Percentiles rank a stretch among this genome's conserved stretches.
Conservation (phyloP, 2,888 invertebrate species). For the Furcula furcula region DNA sequence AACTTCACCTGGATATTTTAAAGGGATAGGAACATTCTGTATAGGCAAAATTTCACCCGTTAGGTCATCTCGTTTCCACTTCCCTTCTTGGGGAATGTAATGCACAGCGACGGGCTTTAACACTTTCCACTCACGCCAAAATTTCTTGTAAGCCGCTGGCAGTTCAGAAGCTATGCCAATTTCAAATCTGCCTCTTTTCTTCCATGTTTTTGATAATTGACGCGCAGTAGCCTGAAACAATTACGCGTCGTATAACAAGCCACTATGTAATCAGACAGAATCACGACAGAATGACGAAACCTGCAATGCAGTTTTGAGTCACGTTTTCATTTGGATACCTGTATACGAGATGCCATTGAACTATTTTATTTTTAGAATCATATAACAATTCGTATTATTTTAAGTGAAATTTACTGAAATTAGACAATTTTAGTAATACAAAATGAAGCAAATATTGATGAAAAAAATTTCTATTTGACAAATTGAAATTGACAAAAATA, state of each 20-base stretch:
- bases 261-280: slow-evolving; percentile 24
- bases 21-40: slow-evolving; percentile 88
- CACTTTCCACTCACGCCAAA: slow-evolving; percentile 92
- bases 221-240: slow-evolving; percentile 69
- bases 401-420: no score
- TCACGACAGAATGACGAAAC: slow-evolving; percentile 45
- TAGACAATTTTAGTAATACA: slow-evolving; percentile 10
- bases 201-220: slow-evolving; percentile 73
- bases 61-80: slow-evolving; percentile 87
- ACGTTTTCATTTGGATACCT: slow-evolving; percentile 47
- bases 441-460: slow-evolving; percentile 18
- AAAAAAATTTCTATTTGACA: slow-evolving; percentile 15
- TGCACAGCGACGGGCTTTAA: slow-evolving; percentile 84
- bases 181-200: slow-evolving; percentile 80
- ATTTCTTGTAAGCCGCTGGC: slow-evolving; percentile 92
- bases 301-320: not conserved
- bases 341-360: slow-evolving; percentile 71
- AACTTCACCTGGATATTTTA: slow-evolving; percentile 89
- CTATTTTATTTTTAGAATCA: slow-evolving; percentile 32
- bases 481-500: no score
- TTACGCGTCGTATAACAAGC: slow-evolving; percentile 28
- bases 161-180: slow-evolving; percentile 85
- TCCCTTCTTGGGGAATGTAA: slow-evolving; percentile 87
- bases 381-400: slow-evolving; percentile 18
- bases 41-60: slow-evolving; percentile 88